Conservation (phyloP, 2,888 invertebrate genomes). For the Myopa testacea region DNA sequence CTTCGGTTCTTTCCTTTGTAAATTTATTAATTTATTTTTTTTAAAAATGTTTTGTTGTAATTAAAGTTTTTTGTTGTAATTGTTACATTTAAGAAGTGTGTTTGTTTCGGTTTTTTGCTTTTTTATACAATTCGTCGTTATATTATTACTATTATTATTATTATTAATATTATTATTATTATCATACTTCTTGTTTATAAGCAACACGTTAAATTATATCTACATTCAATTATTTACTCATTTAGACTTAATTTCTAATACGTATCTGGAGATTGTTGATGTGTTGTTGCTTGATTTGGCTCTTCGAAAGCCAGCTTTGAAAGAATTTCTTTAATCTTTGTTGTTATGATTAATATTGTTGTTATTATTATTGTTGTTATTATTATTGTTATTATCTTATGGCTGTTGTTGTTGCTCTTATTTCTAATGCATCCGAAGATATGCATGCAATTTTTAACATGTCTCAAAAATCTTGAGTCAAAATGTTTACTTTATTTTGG, state of each 20-base stretch:
- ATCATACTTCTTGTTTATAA: conserved; percentile 40
- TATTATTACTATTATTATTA: conserved; percentile 41
- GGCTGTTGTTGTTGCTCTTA: too few relatives aligned
- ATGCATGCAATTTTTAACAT: neutral
- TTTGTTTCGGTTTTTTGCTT: neutral
- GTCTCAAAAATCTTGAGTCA: neutral
- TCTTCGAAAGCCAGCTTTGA: conserved; percentile 47
- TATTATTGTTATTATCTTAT: neutral
- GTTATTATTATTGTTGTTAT: neutral
- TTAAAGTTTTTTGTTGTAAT: neutral
- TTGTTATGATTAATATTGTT: conserved; percentile 1
- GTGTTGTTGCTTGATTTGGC: conserved; percentile 46
- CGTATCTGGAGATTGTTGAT: conserved; percentile 64
- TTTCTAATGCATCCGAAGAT: neutral
- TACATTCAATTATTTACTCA: conserved; percentile 45
- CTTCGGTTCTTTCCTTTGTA: neutral
- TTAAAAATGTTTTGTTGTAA: neutral
- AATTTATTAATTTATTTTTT: neutral
- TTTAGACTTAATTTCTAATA: conserved; percentile 66
- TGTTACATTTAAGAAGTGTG: neutral
- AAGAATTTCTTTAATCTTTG: too few relatives aligned
- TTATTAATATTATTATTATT: conserved; percentile 47
- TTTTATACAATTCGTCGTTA: neutral
- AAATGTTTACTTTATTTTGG: conserved; percentile 31
- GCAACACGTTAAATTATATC: conserved; percentile 45